Conservation (phyloP, 2,888 invertebrate genomes). For the Cyclophora albipunctata region DNA sequence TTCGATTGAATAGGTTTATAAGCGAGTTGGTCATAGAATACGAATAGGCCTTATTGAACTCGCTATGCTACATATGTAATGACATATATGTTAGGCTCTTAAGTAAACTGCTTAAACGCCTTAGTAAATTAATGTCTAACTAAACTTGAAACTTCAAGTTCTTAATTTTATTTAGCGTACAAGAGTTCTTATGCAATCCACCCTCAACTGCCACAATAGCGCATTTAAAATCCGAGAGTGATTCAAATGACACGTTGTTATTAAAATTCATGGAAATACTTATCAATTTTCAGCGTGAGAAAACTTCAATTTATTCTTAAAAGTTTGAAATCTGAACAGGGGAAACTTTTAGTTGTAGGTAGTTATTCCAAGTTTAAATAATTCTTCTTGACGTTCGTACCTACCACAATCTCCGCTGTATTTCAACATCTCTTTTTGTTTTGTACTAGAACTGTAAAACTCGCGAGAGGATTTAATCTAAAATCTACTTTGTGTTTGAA, state of each 20-base stretch:
- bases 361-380: slow-evolving; percentile 51
- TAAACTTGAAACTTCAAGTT: too few relatives aligned
- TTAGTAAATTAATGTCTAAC: too few relatives aligned
- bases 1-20: too few relatives aligned
- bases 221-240: too few relatives aligned
- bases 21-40: too few relatives aligned
- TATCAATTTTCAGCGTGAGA: slow-evolving; percentile 43
- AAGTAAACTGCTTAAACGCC: too few relatives aligned
- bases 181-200: too few relatives aligned
- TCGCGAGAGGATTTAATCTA: slow-evolving; percentile 25
- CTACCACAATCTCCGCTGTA: slow-evolving; percentile 37
- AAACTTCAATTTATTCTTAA: slow-evolving; percentile 48
- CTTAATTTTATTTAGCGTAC: too few relatives aligned
- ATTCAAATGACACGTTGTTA: slow-evolving; percentile 9
- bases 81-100: too few relatives aligned
- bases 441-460: slow-evolving; percentile 28
- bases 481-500: slow-evolving; percentile 17
- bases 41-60: too few relatives aligned
- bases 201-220: too few relatives aligned
- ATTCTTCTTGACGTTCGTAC: slow-evolving; percentile 27
- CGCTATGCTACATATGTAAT: too few relatives aligned
- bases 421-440: slow-evolving; percentile 38
- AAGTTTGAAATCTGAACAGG: slow-evolving; percentile 39
- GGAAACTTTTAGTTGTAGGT: slow-evolving; percentile 39
- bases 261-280: slow-evolving; percentile 32